Conservation (phyloP, 1,140 invertebrate species). For the Drosophila triauraria region DNA sequence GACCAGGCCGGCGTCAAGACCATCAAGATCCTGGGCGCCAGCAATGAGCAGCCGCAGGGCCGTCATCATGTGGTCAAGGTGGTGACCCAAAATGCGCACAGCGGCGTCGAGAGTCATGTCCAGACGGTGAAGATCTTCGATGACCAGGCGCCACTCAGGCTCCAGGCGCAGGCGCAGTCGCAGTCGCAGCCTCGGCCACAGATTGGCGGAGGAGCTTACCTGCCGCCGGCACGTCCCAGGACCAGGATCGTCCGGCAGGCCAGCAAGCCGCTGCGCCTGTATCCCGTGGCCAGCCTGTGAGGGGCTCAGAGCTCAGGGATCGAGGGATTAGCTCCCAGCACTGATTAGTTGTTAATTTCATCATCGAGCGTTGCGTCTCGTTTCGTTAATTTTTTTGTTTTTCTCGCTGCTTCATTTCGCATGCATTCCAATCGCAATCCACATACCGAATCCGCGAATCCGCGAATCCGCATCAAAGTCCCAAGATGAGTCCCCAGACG, state of each 20-base stretch:
- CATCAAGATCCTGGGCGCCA: conserved; percentile 73
- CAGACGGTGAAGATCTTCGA: conserved; percentile 76
- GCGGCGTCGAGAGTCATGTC: conserved; percentile 63
- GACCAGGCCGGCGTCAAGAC: conserved; percentile 74
- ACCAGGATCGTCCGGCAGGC: conserved; percentile 49
- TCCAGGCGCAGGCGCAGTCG: not conserved
- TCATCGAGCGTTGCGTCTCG: conserved; percentile 34
- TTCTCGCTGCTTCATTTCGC: conserved; percentile 43
- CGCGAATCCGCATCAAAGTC: no score
- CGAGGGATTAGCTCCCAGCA: conserved; percentile 44
- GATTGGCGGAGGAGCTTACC: conserved; percentile 10
- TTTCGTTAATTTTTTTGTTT: conserved; percentile 16
- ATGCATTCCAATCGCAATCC: conserved; percentile 23
- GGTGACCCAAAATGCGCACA: conserved; percentile 62
- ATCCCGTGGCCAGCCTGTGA: conserved; percentile 51
- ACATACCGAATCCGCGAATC: conserved; percentile 6
- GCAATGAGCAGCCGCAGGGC: conserved; percentile 66
- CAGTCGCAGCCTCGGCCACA: conserved; percentile 2
- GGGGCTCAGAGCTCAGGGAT: not conserved
- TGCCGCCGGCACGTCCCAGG: conserved; percentile 64
- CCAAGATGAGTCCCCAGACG: not conserved
- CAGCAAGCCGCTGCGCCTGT: conserved; percentile 51
- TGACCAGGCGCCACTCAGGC: conserved; percentile 24
- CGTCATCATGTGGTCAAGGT: conserved; percentile 72
- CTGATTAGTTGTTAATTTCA: conserved; percentile 78